Base-by-base conservation (phyloP, 2,888 invertebrate species). In the Xylophagus ater region DNA sequence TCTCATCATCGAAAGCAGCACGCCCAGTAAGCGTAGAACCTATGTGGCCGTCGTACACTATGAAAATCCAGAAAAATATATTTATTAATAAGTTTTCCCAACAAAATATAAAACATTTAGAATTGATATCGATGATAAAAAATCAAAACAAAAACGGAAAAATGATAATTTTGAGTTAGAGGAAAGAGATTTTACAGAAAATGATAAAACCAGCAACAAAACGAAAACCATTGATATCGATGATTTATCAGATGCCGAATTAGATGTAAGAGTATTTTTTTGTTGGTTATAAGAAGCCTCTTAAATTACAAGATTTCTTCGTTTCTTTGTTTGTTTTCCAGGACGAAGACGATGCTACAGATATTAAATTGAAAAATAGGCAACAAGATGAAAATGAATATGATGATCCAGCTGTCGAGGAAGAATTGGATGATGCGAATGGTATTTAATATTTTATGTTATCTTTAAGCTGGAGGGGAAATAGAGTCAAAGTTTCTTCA, bases 351-450 rank as follows among this genome's bases (percentile, higher is more conserved):
- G 64, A 63, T 36, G 65, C 64, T 9, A 65, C 60, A 14, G 60
- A 59, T 4, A 52, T 62, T 47, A 75, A 60, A 62, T 66, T 69
- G n/a, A 70, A 73, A 28, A 70, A 66, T 15, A 71, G 69, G 45
- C 68, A 71, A 48, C 55, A 66, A 4, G 76, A 75, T 49, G 76
- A 76, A 53, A 74, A 73, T 48, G 79, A 76, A 46, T 80, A 81
- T 51, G 78, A 78, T 48, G 77, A 76, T 37, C 74, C 76, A 0
- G 76, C 76, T 47, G 73, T 71, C 4, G 71, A 58, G 9, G 74
- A 76, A 48, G 73, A 72, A 54, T 66, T 72, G 7, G 65, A 53
- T 2, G 62, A 62, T 45, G 54, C 56, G 3, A 54, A 56, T 48
- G 57, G 59, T 62, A 40, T 13, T 17, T 20, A 13, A 13, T 8